Evolutionary conservation across 2,888 invertebrate species (phyloP), one percentile per base, ranked within the genome.

Genomic region (Caenorhabditis doughertyi): DNA sequence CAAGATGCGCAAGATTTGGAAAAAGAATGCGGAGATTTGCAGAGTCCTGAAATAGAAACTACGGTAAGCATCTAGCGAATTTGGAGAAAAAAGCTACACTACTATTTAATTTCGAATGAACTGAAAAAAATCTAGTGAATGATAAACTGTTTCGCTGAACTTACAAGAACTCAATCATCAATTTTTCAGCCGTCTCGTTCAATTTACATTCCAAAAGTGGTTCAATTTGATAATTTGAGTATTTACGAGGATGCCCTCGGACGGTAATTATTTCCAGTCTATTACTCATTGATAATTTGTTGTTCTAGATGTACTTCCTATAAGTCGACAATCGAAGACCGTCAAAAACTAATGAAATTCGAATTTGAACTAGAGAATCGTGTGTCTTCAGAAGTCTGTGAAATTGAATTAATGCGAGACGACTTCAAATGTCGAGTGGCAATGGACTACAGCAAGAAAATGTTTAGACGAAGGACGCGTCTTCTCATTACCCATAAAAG

Each of bases 391-490:
- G 81, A 81, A 60, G 76, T 77, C 7, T 81, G 81, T 39, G 81
- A 81, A 51, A 76, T 81, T 21, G 64, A 62, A 53, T 35, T 81
- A 35, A 53, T 71, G 55, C 71, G 81, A 9, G 71, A 81, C 55
- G 81, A 77, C 21, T 81, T 81, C 71, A 81, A 77, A 49, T 81
- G 81, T 47, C 81, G 81, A n/a, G 81, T 81, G 29, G 81, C 81
- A 29, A 77, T 81, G 76, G 81, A 81, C n/a, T 81, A 81, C 58
- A 81, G 64, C 53, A 81, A 81, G 58, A 81, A 81, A 56, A 81
- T 81, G 81, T 81, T 76, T 55, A 39, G 81, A 53, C 53, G 81
- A 51, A 25, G 81, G 67, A 81, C 81, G 42, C 73, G 81, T 53
- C 70, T 81, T 16, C 64, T 81, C 25, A 81, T 81, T 21, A 81